A percentile compares a stretch with the other conserved stretches of the same genome.
Evolutionary conservation across 2,797 vertebrate genomes (phyloP).

Genomic region (Poeciliopsis infans): DNA sequence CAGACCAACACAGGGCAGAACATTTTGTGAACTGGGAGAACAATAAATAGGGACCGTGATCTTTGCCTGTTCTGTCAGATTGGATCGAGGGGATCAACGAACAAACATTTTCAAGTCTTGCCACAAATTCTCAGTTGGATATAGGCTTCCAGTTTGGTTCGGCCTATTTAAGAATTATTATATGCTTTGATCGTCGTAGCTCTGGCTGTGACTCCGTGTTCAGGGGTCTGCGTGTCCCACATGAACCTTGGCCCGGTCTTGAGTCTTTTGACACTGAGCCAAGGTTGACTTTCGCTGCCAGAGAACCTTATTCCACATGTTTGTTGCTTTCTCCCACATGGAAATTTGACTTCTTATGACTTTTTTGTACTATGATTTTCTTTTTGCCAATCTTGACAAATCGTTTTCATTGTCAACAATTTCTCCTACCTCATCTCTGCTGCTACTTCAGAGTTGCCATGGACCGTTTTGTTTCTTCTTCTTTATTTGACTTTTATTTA

Average conservation of each 20-base stretch:
- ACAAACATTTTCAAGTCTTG: neutral
- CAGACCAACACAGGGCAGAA: neutral
- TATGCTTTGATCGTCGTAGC: neutral
- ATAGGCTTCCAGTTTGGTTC: neutral
- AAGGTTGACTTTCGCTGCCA: neutral
- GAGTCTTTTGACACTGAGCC: neutral
- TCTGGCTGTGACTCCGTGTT: neutral
- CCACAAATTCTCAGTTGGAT: neutral
- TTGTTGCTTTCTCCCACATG: neutral
- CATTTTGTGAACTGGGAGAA: neutral
- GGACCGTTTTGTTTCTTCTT: neutral
- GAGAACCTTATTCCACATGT: neutral
- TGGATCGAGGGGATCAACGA: neutral
- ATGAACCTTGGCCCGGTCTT: neutral
- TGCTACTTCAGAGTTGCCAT: neutral
- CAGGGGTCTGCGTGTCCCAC: neutral
- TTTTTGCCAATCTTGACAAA: neutral
- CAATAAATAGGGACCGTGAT: neutral
- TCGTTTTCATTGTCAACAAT: neutral
- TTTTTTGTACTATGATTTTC: neutral
- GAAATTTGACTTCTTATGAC: neutral
- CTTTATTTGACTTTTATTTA: neutral
- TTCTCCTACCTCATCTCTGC: neutral
- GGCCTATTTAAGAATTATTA: neutral
- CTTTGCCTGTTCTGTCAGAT: neutral